Evolutionary conservation across 2,888 invertebrate species (phyloP).

Genomic region (Acanthosoma haemorrhoidale): DNA sequence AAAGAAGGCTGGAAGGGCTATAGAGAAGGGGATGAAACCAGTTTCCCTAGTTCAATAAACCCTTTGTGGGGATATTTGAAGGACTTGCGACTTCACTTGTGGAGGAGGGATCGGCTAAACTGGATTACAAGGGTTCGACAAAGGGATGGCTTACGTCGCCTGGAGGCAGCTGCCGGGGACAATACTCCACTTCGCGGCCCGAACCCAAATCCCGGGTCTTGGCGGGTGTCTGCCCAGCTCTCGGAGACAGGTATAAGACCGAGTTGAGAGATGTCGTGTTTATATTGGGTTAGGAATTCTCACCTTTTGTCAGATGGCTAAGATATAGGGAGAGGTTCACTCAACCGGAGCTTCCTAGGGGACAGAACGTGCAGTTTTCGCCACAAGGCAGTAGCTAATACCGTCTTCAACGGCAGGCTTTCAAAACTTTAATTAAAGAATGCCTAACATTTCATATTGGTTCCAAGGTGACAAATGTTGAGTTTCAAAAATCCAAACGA

Average conservation of each 20-base stretch:
- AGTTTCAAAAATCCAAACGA: too few species aligned
- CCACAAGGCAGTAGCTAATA: too few species aligned
- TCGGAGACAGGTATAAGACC: background rate
- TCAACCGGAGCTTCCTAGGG: too few species aligned
- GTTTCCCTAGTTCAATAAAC: slow-evolving; percentile 13
- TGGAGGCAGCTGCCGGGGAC: background rate
- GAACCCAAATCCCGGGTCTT: background rate
- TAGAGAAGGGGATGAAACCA: background rate
- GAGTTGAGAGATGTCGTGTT: background rate
- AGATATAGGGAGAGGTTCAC: too few species aligned
- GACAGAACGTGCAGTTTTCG: too few species aligned
- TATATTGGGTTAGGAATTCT: too few species aligned
- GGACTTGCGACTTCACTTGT: background rate
- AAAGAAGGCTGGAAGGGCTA: background rate
- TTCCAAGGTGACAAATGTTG: too few species aligned
- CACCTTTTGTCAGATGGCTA: too few species aligned
- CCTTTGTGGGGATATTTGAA: background rate
- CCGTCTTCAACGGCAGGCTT: too few species aligned
- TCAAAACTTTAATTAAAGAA: too few species aligned
- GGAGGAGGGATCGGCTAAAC: background rate
- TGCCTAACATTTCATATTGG: too few species aligned
- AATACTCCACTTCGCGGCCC: background rate
- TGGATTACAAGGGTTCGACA: background rate
- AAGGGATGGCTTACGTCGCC: background rate
- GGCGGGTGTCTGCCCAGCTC: background rate